Conservation (phyloP, 2,888 invertebrate species). For the Hemicrepidius hirtus region DNA sequence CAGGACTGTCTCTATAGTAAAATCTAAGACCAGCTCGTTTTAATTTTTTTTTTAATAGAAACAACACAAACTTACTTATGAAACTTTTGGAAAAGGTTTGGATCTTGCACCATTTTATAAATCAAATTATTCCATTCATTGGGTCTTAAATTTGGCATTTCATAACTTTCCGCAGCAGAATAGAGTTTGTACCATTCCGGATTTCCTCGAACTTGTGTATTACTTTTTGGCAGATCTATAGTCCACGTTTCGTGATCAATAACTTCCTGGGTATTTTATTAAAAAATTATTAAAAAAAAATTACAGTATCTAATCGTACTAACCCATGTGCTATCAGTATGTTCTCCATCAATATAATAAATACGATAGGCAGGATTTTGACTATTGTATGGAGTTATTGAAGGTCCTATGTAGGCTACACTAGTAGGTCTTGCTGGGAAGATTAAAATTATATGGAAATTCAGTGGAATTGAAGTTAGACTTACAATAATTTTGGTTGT, state of each 20-base stretch:
- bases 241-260: constrained; percentile 97
- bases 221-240: constrained; percentile 94
- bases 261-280: constrained; percentile 84
- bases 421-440: constrained; percentile 85
- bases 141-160: constrained; percentile 88
- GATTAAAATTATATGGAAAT: no score
- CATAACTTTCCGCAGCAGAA: constrained; percentile 87
- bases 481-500: constrained; percentile 84
- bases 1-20: constrained; percentile 92
- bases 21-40: constrained; percentile 74
- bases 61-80: constrained; percentile 81
- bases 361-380: constrained; percentile 96
- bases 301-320: constrained; percentile 63
- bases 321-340: constrained; percentile 85
- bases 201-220: constrained; percentile 82
- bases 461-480: constrained; percentile 31
- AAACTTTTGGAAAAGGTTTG: constrained; percentile 88
- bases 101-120: constrained; percentile 88
- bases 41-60: background rate
- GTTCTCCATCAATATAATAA: constrained; percentile 95
- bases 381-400: constrained; percentile 93
- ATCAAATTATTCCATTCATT: constrained; percentile 93
- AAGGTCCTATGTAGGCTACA: constrained; percentile 94
- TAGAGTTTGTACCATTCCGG: constrained; percentile 93
- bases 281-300: no score